Evolutionary conservation across 2,888 invertebrate species (phyloP), one percentile per base, ranked within the genome.

Genomic region (Sceliomorpha sp.): DNA sequence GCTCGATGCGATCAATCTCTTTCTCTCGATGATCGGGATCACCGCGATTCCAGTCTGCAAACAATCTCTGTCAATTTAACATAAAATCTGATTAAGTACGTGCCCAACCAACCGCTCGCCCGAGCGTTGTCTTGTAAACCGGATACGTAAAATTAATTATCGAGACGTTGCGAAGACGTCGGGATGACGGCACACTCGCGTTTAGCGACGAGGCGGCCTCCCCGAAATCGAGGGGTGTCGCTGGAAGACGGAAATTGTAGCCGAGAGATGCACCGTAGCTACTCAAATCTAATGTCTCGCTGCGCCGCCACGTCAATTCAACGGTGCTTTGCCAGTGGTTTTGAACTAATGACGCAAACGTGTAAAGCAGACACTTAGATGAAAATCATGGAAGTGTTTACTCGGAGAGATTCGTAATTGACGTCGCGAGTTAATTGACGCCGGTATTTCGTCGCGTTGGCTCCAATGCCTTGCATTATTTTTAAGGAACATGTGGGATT

Each of bases 21-120:
- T 64, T 70, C 64, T 45, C 51, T 13, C 55, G 55, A 64, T 60
- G 50, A 70, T 70, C 64, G 47, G 64, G 64, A 70, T 70, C 56
- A 70, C 64, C 63, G 60, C 70, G 64, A 48, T 53, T 40, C 48
- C 39, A 73, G 70, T 70, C 71, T 71, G 66, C 74, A 78, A 80
- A 83, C 86, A 86, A 85, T 85, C 79, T 81, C 85, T 76, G 82
- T 77, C 82, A 86, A 83, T 84, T 86, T 83, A 74, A 76, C 72
- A 29, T 39, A 44, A 51, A 74, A 75, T 74, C 70, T 70, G 74
- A 77, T 74, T 73, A 71, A 73, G 70, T 50, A 44, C 56, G 62
- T 62, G 67, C 67, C 66, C 55, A 42, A 55, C 44, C 48, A 55
- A 53, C 42, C 59, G 40, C 20, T 58, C 48, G 51, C 58, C 40